Base-by-base conservation (phyloP, 2,888 invertebrate genomes). In the Drosophila dives region DNA sequence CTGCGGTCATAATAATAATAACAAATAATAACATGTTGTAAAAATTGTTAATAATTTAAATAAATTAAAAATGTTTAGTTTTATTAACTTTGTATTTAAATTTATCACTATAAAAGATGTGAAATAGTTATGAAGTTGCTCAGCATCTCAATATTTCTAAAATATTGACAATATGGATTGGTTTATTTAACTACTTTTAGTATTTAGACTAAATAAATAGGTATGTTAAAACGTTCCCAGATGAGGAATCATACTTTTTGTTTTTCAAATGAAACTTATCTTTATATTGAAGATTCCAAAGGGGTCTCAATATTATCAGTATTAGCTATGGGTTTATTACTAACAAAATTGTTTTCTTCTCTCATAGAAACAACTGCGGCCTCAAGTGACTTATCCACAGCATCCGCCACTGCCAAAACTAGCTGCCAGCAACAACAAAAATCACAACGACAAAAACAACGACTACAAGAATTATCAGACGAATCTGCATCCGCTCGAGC, bases 371-470 rank as follows among this genome's bases (percentile, higher is more conserved):
- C 91, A 84, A 83, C 89, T 85, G 69, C 86, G 83, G 80, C 90
- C 77, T 89, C 90, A 69, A 91, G 90, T 85, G 91, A 92, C 89
- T 88, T 92, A 89, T 91, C 89, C 81, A 88, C 93, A 93, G 88
- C 94, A 94, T 86, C 93, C 93, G 91, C 94, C 94, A 90, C 93
- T 94, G 89, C 93, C 94, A 89, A 93, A 93, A 86, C 93, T 92
- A 92, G 93, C 93, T 90, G 93, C 93, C 92, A 93, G 92, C 91
- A 93, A 93, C 81, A 83, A 70, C 80, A 92, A 92, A 80, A 84
- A 90, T 74, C 90, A 87, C 78, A 84, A 69, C 79, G 83, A 70
- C 76, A 75, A 92, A 80, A 84, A 90, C 75, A 90, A 87, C 78
- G 83, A 69, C 79, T 83, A 68, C 75, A 75, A 62, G 77, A 81